Evolutionary conservation across 92 coral and sea anemone species (phyloP), one percentile per base, ranked within the genome.

Genomic region (Epizoanthus scotinus): DNA sequence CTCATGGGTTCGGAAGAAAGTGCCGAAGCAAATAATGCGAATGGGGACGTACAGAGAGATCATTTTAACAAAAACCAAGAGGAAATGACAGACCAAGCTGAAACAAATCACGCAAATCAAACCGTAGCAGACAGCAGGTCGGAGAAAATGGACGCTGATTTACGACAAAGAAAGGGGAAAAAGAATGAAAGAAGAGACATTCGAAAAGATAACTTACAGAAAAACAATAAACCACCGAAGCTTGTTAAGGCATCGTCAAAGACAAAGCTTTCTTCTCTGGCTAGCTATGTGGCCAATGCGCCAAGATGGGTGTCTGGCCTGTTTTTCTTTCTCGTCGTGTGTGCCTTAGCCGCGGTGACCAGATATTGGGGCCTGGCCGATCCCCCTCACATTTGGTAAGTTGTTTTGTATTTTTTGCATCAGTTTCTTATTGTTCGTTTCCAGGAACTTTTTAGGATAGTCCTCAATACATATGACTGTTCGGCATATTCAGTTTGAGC

Each of bases 1-100:
- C 34, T 50, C 2, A 87, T 87, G 90, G 88, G 90, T 38, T 84
- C 90, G 6, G 90, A 87, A 19, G 69, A 82, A 26, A 87, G 90
- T 67, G 63, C 81, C 14, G 80, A 77, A 57, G 84, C 62, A 34
- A 54, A 62, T 6, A 19, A 38, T 8, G 47, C 38, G 3, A 88
- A 79, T n/a, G 85, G 89, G 65, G 85, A 85, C 29, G 36, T 72
- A 47, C 67, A 54, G 27, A 80, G 65, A 18, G 53, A 71, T 18
- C 44, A 58, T 34, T 25, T 53, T 13, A 71, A 83, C 5, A 50
- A 59, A 17, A 66, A 24, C 26, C 73, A 82, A 29, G 36, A 25
- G 26, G 78, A 79, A 29, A 83, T 59, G 20, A 71, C 57, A 15
- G 13, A 20, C 28, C 36, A 72, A 64, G 14, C 67, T 18, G 47